phyloP scores from a whole-genome alignment of 2,888 invertebrate species.

The Cheilosia variabilis region DNA sequence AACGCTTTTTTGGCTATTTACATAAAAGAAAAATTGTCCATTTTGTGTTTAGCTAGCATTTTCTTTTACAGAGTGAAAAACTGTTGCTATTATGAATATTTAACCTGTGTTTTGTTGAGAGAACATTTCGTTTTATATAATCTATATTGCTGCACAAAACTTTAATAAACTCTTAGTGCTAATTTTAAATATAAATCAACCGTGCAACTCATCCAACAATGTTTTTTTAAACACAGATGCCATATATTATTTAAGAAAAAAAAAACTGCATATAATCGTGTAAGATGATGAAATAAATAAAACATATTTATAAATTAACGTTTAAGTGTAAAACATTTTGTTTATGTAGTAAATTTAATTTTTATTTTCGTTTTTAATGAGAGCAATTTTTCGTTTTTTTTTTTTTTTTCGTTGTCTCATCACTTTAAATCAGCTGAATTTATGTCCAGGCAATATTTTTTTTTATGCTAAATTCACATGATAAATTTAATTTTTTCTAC shows the following conservation, averaged over 20 bases:
- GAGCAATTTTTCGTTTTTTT: slow-evolving; percentile 49
- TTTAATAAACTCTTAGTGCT: slow-evolving; percentile 15
- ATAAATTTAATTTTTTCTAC: slow-evolving; percentile 18
- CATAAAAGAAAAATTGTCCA: slow-evolving; percentile 51
- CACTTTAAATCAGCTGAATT: slow-evolving; percentile 66
- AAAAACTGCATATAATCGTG: slow-evolving; percentile 35
- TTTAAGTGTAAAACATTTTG: slow-evolving; percentile 52
- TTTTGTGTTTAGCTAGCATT: slow-evolving; percentile 65
- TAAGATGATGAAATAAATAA: slow-evolving; percentile 38
- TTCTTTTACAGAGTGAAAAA: slow-evolving; percentile 39
- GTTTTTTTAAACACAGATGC: slow-evolving; percentile 45
- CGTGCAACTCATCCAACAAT: slow-evolving; percentile 48
- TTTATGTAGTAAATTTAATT: slow-evolving; percentile 16
- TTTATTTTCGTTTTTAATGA: slow-evolving; percentile 33
- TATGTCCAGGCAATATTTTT: slow-evolving; percentile 27
- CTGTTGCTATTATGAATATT: neutral
- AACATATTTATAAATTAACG: slow-evolving; percentile 50
- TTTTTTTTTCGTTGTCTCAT: slow-evolving; percentile 31
- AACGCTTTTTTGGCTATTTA: slow-evolving; percentile 64
- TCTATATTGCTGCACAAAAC: slow-evolving; percentile 44
- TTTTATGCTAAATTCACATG: slow-evolving; percentile 36
- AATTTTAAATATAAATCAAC: slow-evolving; percentile 25
- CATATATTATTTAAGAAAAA: slow-evolving; percentile 60
- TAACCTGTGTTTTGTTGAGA: neutral
- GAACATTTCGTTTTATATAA: neutral